These are phyloP conservation scores for Sicus ferrugineus DNA, from an alignment of 2,888 invertebrate genomes.

Conservation along the genomic window DNA sequence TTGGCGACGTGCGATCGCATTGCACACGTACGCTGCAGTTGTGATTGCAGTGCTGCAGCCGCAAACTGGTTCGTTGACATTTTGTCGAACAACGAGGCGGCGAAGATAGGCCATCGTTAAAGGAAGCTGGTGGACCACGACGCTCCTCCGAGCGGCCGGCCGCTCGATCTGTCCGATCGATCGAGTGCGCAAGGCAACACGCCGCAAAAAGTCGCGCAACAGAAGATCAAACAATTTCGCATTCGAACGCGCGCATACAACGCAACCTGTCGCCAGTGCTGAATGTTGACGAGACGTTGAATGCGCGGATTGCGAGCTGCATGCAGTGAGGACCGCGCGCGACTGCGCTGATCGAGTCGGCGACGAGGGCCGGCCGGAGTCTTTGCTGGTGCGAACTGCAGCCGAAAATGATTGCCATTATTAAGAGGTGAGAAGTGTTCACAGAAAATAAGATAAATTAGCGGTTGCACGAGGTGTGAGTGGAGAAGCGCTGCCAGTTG, in stretches of 20 bases:
- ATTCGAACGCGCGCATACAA: constrained; percentile 31
- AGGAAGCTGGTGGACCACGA: constrained; percentile 1
- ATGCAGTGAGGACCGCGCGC: not conserved
- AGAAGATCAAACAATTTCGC: constrained; percentile 33
- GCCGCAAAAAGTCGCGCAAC: constrained; percentile 2
- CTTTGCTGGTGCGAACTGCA: not conserved
- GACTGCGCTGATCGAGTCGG: not conserved
- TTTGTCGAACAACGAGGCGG: constrained; percentile 15
- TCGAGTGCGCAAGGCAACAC: not conserved
- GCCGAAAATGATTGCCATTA: constrained; percentile 31
- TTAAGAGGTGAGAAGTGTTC: constrained; percentile 34
- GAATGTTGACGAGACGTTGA: constrained; percentile 2
- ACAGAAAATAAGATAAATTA: constrained; percentile 34
- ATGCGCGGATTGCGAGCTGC: not conserved
- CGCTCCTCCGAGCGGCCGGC: not conserved
- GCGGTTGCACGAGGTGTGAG: constrained; percentile 4
- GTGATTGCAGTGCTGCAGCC: not conserved
- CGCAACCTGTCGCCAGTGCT: constrained; percentile 29
- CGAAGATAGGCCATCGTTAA: constrained; percentile 4
- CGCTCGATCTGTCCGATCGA: constrained; percentile 1
- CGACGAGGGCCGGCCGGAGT: not conserved
- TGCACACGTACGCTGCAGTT: not conserved
- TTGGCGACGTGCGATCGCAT: not conserved
- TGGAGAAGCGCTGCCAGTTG: constrained; percentile 21
- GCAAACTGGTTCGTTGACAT: constrained; percentile 29